Evolutionary conservation across 2,113 vertebrate species (phyloP), one percentile per base, ranked within the genome.

Genomic region (Clarias magur): DNA sequence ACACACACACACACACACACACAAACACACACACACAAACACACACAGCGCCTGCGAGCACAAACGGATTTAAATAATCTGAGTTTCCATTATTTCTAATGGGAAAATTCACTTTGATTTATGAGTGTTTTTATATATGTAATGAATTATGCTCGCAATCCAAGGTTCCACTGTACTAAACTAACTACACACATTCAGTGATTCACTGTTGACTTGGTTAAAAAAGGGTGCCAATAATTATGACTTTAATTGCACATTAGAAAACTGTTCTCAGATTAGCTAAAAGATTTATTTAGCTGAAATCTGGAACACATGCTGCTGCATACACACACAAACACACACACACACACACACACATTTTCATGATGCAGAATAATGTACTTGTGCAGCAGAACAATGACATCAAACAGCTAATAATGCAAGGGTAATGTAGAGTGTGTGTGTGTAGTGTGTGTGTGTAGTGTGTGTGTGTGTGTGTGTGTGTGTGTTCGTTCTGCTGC

Each of bases 361-460:
- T 79, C 75, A 79, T 56, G 75, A 79, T 56, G n/a, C 75, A 56
- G 75, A 57, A 27, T 27, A 56, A 79, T 30, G 53, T 27, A 19
- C 3, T 11, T 12, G 1, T 75, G 68, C 68, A 72, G 17, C 68
- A 72, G 68, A 72, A 72, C 68, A 78, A 56, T 54, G 13, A 56
- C 48, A 78, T 54, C 25, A 78, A 56, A n/a, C 25, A n/a, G 6
- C 25, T 25, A 53, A 15, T 53, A 48, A 25, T 6, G 9, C 53
- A 78, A 78, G 5, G 75, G 2, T 57, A 62, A 48, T 65, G 34
- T n/a, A n/a, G 0, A 48, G 19, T 82, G 80, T 82, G 59, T 65
- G 79, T 81, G n/a, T n/a, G n/a, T n/a, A n/a, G 56, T 62, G 30
- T 42, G 80, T 62, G 80, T 42, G 80, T 81, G 80, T 62, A n/a